Base-by-base conservation (phyloP, 1,140 invertebrate species). In the Philotrypesis tridentata region DNA sequence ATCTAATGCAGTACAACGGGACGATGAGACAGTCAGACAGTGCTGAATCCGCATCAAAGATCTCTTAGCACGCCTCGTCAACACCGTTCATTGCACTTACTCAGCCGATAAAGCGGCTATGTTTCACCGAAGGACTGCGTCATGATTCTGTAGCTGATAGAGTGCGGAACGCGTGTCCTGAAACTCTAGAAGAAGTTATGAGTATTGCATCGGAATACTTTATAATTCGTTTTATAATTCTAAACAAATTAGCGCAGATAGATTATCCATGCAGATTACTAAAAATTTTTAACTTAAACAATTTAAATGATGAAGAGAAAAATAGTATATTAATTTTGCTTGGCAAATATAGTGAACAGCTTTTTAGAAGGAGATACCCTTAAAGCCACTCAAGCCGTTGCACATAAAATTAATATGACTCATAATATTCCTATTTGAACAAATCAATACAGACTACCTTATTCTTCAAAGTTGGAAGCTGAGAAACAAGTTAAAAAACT, bases 371-470 rank as follows among this genome's bases (percentile, higher is more conserved):
- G 75, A 5, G 37, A 61, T 43, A 40, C 43, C 23, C 12, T 72
- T 17, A 68, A 55, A 17, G 14, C n/a, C 11, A 84, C 85, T 0
- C 79, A 86, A 60, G 14, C 76, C 14, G 14, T 83, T 0, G 63
- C 75, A 65, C 83, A 86, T 23, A 68, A 82, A 68, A 87, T 87
- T 0, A 1, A 60, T 1, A 85, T 80, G 1, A 70, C 29, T 0
- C 80, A 85, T 8, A 74, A 86, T 5, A 40, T 71, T 1, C 85
- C 86, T 6, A 80, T 87, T n/a, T 31, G 83, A 43, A 31, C 48
- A 2, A 84, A 84, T 29, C 78, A 83, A 60, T 88, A 87, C 71
- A 78, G 87, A 1, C 83, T 83, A 7, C 85, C 87, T 0, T 83
- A 78, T 3, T 31, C 71, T 0, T 83, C 88, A 68, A 81, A 83